A percentile compares a stretch with the other conserved stretches of the same genome.
Evolutionary conservation across 2,113 vertebrate species (phyloP).

Genomic region (Microcebus murinus): DNA sequence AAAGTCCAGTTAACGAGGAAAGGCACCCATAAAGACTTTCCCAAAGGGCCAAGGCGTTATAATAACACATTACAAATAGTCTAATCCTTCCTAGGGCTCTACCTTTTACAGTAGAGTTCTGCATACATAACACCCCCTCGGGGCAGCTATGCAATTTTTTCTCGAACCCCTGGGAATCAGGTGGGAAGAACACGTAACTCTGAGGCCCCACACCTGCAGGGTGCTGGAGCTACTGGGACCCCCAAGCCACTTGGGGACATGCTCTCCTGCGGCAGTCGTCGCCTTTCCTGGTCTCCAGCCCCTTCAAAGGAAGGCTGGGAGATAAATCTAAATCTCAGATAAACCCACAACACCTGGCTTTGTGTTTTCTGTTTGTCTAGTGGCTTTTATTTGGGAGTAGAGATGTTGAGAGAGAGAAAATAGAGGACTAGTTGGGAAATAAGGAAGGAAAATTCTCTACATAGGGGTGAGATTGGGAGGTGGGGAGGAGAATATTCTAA

Average conservation of each 20-base stretch:
- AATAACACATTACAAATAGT: neutral
- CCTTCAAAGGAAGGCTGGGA: neutral
- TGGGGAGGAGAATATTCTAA: neutral
- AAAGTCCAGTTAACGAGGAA: constrained; percentile 61
- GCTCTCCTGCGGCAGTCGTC: neutral
- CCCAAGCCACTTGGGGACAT: neutral
- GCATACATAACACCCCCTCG: constrained; percentile 36
- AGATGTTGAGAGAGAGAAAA: neutral
- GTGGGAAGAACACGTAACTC: neutral
- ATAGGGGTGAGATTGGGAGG: neutral
- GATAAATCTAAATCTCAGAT: neutral
- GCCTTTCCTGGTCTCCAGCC: neutral
- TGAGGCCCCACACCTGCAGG: too few relatives aligned
- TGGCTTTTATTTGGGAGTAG: neutral
- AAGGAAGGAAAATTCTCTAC: neutral
- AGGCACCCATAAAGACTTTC: constrained; percentile 40
- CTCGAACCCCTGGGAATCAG: neutral
- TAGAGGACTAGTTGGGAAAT: neutral
- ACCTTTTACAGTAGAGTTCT: neutral
- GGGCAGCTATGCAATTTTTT: neutral
- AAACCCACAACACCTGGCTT: neutral
- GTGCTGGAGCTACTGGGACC: neutral
- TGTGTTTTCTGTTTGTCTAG: neutral
- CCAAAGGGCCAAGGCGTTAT: neutral
- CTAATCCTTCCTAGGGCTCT: neutral